A percentile compares a stretch with the other conserved stretches of the same genome.
phyloP scores from a whole-genome alignment of 2,797 vertebrate species.

The Sciaenops ocellatus region DNA sequence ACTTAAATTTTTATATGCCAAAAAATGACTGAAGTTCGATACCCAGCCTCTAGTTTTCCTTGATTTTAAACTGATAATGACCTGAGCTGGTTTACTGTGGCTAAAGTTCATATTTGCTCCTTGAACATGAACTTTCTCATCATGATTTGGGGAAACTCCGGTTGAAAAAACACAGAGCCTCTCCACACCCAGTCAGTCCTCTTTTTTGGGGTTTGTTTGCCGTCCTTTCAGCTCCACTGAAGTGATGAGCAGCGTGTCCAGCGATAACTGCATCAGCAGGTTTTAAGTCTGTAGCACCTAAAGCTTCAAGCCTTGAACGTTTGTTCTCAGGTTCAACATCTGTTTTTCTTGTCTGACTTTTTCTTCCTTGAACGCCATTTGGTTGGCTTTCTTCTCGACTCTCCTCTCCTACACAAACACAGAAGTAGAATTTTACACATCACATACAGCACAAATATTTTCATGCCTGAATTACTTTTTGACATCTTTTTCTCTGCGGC shows the following conservation, averaged over 20 bases:
- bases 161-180: background rate
- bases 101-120: background rate
- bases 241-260: background rate
- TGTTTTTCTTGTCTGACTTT: conserved; percentile 94
- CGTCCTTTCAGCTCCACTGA: background rate
- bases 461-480: background rate
- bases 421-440: background rate
- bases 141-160: background rate
- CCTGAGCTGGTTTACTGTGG: background rate
- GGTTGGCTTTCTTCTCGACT: conserved; percentile 94
- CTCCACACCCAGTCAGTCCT: background rate
- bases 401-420: conserved; percentile 88
- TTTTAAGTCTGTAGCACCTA: conserved; percentile 61
- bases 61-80: background rate
- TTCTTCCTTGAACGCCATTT: conserved; percentile 92
- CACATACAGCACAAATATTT: background rate
- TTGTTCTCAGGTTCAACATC: conserved; percentile 89
- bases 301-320: conserved; percentile 92
- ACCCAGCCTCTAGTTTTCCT: background rate
- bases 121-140: background rate
- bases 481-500: too few relatives aligned
- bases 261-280: background rate
- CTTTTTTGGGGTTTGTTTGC: background rate
- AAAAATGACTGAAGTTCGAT: background rate
- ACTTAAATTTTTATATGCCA: background rate